Conservation (phyloP, 1,140 invertebrate species). For the Parasteatoda tepidariorum region DNA sequence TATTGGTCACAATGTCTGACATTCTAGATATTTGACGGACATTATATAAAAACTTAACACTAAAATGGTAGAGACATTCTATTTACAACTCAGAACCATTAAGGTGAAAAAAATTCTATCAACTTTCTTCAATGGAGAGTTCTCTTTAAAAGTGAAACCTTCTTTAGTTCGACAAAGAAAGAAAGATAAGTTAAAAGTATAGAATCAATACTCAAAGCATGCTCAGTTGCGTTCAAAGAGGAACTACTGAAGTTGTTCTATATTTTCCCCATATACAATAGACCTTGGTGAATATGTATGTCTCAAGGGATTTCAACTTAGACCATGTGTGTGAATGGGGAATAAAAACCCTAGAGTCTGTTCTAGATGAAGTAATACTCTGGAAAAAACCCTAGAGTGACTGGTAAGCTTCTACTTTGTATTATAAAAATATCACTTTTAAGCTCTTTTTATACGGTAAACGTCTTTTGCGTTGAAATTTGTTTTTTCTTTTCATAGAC, state of each 20-base stretch:
- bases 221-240: background rate
- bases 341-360: conserved; percentile 3
- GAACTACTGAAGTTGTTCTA: background rate
- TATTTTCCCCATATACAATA: background rate
- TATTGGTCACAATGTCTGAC: too few species aligned
- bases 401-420: too few species aligned
- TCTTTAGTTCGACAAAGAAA: background rate
- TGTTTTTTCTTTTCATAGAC: too few species aligned
- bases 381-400: conserved; percentile 5
- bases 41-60: too few species aligned
- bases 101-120: background rate
- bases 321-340: background rate
- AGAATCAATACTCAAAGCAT: background rate
- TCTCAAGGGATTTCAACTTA: conserved; percentile 3
- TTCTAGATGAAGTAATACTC: conserved; percentile 15
- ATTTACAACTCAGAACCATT: background rate
- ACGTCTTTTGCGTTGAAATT: background rate
- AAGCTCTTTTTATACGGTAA: background rate
- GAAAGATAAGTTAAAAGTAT: background rate
- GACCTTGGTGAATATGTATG: conserved; percentile 1
- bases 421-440: background rate
- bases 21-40: too few species aligned
- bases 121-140: background rate
- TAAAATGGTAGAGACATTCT: too few species aligned
- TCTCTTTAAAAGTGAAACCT: background rate